These are phyloP conservation scores for Chrysogorgia sp. DNA, from an alignment of 92 coral and sea anemone genomes.

Conservation along the genomic window DNA sequence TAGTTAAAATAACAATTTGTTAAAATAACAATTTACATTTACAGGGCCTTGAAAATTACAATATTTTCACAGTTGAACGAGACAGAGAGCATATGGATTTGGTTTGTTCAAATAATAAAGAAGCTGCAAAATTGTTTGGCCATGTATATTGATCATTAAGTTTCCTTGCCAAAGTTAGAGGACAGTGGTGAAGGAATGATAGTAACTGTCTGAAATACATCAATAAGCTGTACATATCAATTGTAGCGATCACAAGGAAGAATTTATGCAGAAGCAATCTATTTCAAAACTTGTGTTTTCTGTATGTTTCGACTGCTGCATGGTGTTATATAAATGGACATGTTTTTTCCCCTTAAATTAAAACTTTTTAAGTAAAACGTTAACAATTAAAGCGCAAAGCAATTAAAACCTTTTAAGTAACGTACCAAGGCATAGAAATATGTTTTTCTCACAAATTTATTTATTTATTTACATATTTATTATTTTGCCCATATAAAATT, in stretches of 20 bases:
- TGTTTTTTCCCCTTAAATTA: no score
- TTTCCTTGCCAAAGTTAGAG: conserved; percentile 24
- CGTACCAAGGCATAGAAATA: no score
- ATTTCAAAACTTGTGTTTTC: conserved; percentile 11
- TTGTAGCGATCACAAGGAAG: conserved; percentile 24
- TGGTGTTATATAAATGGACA: no score
- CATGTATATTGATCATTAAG: conserved; percentile 28
- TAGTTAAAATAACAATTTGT: conserved; percentile 1
- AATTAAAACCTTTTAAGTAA: no score
- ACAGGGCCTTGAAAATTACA: conserved; percentile 13
- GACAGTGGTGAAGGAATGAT: conserved; percentile 30
- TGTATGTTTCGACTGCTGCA: no score
- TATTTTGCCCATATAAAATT: no score
- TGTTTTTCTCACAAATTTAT: no score
- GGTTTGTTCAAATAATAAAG: conserved; percentile 36
- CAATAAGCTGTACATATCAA: conserved; percentile 15
- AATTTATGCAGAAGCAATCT: conserved; percentile 40
- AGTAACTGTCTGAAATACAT: conserved; percentile 4
- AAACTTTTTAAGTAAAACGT: no score
- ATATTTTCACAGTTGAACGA: conserved; percentile 4
- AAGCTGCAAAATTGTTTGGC: conserved; percentile 39
- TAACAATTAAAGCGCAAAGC: no score
- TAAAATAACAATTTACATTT: neutral
- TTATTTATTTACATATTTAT: no score
- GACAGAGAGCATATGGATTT: conserved; percentile 6